Evolutionary conservation across 2,888 invertebrate genomes (phyloP).

Genomic region (Ceratothoa steindachneri): DNA sequence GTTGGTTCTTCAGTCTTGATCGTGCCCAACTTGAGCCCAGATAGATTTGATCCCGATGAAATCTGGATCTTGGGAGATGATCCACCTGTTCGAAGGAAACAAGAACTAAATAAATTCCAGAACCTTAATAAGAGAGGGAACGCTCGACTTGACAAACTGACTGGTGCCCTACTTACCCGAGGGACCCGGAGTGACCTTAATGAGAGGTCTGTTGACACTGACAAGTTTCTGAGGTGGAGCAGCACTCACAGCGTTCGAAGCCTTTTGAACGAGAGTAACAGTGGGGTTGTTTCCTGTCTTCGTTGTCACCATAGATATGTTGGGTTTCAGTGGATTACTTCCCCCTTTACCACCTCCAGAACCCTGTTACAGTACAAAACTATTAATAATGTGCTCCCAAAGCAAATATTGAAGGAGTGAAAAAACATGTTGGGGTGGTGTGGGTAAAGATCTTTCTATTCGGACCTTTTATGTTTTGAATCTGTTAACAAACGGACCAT

Average conservation of each 20-base stretch:
- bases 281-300: slow-evolving; percentile 44
- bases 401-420: slow-evolving; percentile 12
- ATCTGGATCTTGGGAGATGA: background rate
- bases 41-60: background rate
- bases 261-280: slow-evolving; percentile 43
- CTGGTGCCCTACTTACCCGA: slow-evolving; percentile 31
- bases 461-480: too few species aligned
- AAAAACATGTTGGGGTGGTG: too few species aligned
- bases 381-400: too few species aligned
- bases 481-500: too few species aligned
- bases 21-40: background rate
- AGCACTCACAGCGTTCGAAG: slow-evolving; percentile 28
- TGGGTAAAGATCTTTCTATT: too few species aligned
- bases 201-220: slow-evolving; percentile 45
- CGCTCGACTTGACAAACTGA: too few species aligned
- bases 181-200: slow-evolving; percentile 44
- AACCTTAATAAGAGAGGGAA: background rate
- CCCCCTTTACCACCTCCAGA: slow-evolving; percentile 21
- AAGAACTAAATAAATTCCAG: too few species aligned
- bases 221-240: slow-evolving; percentile 45
- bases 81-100: too few species aligned
- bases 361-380: too few species aligned
- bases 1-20: background rate
- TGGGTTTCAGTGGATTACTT: slow-evolving; percentile 29
- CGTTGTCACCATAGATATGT: slow-evolving; percentile 44